Evolutionary conservation across 2,113 vertebrate genomes (phyloP), one percentile per base, ranked within the genome.

Genomic region (Spea multiplicata): DNA sequence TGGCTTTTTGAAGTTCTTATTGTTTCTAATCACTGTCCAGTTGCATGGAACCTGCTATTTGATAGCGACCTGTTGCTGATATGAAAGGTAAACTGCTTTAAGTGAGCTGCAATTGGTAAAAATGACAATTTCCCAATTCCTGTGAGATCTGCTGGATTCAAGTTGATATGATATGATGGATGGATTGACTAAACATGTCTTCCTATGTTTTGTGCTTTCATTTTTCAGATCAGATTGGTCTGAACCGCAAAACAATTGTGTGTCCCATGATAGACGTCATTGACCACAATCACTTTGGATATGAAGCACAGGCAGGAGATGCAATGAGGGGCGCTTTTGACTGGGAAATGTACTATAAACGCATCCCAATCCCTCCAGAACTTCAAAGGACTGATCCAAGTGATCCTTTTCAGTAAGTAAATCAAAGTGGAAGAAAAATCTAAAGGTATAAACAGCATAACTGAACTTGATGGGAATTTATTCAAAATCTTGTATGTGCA

Each of bases 281-380:
- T 84, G 94, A 96, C 93, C 95, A 96, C 91, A 95, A 95, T 86
- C 94, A 96, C 91, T 96, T 96, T 86, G 95, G 95, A 82, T 96
- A 96, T 44, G 94, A 96, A 88, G 94, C 94, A 0, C 95, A 96
- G 89, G 94, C 94, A 0, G 95, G 95, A 66, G 95, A 96, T 12
- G 93, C 95, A 86, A 96, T 96, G 94, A 86, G 95, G 81, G 95
- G 95, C 82, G 95, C 95, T 81, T 96, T 96, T 82, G 95, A 96
- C 92, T 96, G 95, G 95, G 95, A 96, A 88, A 95, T 96, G 95
- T 96, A 96, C 91, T 96, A 96, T 91, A 96, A 96, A 86, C 90
- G 95, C 83, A 96, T 96, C 17, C 95, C 95, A 73, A 95, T 96
- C 84, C 95, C 95, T 71, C 86, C 92, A 45, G 95, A 96, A 85